Evolutionary conservation across 2,797 vertebrate species (phyloP).

Genomic region (Hemitrygon akajei): DNA sequence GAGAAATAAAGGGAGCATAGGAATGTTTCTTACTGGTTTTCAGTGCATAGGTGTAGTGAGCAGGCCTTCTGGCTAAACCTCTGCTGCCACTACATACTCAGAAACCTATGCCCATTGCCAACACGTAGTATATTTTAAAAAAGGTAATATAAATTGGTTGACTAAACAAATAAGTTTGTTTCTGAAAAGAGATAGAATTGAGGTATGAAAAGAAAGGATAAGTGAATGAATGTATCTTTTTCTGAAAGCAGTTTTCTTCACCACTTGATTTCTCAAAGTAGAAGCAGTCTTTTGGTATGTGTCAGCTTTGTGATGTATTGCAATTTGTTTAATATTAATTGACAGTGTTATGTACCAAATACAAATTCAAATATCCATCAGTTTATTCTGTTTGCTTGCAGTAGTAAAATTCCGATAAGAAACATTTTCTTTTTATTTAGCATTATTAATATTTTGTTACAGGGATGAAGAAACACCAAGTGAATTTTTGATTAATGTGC

Average conservation of each 20-base stretch:
- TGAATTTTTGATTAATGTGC: background rate
- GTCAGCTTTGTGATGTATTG: background rate
- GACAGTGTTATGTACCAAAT: background rate
- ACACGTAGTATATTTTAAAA: background rate
- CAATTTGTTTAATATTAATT: background rate
- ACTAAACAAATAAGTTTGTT: background rate
- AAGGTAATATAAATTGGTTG: background rate
- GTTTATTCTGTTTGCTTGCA: background rate
- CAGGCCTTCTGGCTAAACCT: background rate
- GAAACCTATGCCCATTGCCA: background rate
- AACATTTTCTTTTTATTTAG: background rate
- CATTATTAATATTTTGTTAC: background rate
- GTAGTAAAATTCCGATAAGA: background rate
- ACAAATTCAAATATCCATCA: background rate
- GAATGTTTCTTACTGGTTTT: background rate
- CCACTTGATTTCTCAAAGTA: background rate
- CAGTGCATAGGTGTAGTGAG: background rate
- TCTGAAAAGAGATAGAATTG: background rate
- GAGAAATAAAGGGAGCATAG: too few relatives aligned
- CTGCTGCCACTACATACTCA: background rate
- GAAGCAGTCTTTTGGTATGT: background rate
- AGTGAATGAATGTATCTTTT: background rate
- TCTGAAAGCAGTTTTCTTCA: background rate
- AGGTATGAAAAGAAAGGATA: background rate
- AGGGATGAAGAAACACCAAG: background rate